phyloP scores from a whole-genome alignment of 2,888 invertebrate species.

The Lasius platythorax region DNA sequence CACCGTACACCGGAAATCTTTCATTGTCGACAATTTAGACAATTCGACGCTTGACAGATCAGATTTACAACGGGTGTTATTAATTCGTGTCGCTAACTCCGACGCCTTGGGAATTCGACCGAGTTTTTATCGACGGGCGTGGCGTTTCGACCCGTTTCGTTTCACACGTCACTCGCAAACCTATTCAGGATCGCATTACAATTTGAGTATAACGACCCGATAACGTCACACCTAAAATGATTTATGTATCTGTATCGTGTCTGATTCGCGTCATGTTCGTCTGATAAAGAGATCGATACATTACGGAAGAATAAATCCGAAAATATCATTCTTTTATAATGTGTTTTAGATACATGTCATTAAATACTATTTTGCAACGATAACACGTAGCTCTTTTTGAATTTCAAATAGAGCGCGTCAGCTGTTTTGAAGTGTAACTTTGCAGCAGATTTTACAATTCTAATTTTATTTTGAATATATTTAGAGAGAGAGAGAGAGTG shows the following conservation, averaged over 20 bases:
- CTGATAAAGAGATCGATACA: background rate
- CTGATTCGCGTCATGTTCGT: background rate
- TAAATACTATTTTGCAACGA: slow-evolving; percentile 1
- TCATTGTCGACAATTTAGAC: slow-evolving; percentile 72
- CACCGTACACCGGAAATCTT: slow-evolving; percentile 66
- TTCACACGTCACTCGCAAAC: slow-evolving; percentile 32
- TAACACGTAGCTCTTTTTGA: slow-evolving; percentile 10
- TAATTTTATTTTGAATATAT: slow-evolving; percentile 16
- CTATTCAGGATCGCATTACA: slow-evolving; percentile 14
- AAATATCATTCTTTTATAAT: background rate
- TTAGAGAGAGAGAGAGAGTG: no score
- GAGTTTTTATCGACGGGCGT: slow-evolving; percentile 55
- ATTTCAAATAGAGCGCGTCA: slow-evolving; percentile 34
- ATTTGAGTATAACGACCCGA: slow-evolving; percentile 10
- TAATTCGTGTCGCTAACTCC: slow-evolving; percentile 58
- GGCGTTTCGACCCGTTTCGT: slow-evolving; percentile 11
- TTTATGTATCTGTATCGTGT: slow-evolving; percentile 5
- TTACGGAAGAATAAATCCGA: background rate
- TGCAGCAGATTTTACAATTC: background rate
- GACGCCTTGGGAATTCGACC: slow-evolving; percentile 59
- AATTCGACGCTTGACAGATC: slow-evolving; percentile 69
- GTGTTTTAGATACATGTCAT: slow-evolving; percentile 5
- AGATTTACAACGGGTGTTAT: slow-evolving; percentile 60
- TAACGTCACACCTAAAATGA: background rate
- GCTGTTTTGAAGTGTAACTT: slow-evolving; percentile 5